These are phyloP conservation scores for Sitta europaea DNA, from an alignment of 2,113 vertebrate genomes.

Conservation along the genomic window DNA sequence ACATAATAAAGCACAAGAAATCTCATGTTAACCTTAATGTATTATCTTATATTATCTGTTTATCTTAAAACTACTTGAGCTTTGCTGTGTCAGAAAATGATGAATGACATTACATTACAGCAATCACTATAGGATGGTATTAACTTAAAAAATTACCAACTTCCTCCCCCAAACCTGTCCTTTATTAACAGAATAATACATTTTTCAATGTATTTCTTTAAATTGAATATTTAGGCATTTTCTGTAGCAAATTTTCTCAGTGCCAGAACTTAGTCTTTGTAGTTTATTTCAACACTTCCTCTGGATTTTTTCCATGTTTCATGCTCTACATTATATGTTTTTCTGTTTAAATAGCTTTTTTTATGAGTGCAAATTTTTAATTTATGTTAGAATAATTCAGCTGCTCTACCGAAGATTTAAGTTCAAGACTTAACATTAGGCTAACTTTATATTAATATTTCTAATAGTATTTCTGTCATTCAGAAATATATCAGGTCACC, in stretches of 20 bases:
- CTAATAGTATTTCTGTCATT: background rate
- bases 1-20: background rate
- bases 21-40: background rate
- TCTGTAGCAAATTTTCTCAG: background rate
- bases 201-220: background rate
- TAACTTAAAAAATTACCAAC: background rate
- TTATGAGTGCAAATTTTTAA: background rate
- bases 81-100: background rate
- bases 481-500: background rate
- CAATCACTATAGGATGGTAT: background rate
- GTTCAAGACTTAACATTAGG: background rate
- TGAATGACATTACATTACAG: background rate
- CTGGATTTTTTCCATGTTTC: background rate
- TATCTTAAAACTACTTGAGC: background rate
- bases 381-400: background rate
- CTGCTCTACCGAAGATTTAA: background rate
- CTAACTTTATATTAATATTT: background rate
- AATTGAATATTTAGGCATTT: background rate
- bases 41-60: background rate
- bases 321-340: background rate
- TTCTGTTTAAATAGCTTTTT: background rate
- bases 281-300: background rate
- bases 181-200: background rate
- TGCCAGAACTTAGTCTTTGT: background rate
- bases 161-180: accelerated